Conservation (phyloP, 2,888 invertebrate species). For the Pollenia angustigena region DNA sequence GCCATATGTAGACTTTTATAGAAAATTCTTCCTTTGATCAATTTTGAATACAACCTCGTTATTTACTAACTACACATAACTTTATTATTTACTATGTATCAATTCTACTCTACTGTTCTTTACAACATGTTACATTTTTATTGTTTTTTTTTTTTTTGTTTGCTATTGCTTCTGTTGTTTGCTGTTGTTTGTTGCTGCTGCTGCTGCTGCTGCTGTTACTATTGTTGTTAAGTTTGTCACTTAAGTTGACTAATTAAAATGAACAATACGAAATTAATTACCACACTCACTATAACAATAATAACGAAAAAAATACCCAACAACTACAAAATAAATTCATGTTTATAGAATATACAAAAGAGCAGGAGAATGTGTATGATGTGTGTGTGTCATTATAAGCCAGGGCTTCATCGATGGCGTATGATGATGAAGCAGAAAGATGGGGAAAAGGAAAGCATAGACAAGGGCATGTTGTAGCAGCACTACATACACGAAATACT, state of each 20-base stretch:
- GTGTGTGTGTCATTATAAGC: slow-evolving; percentile 35
- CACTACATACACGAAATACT: slow-evolving; percentile 1
- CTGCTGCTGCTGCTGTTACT: slow-evolving; percentile 20
- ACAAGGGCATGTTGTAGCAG: slow-evolving; percentile 8
- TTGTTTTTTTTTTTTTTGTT: slow-evolving; percentile 47
- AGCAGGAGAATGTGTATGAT: slow-evolving; percentile 10
- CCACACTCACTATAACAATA: slow-evolving; percentile 69
- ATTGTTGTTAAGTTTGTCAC: slow-evolving; percentile 69
- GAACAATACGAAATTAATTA: slow-evolving; percentile 76
- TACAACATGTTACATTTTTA: slow-evolving; percentile 47
- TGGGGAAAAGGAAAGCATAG: not conserved
- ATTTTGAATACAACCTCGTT: not conserved
- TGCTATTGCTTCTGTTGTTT: not conserved
- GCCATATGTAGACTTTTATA: not conserved
- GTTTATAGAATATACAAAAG: slow-evolving; percentile 47
- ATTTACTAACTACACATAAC: not conserved
- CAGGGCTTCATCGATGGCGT: slow-evolving; percentile 46
- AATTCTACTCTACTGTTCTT: slow-evolving; percentile 15
- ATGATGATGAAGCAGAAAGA: not conserved
- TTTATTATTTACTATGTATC: slow-evolving; percentile 23
- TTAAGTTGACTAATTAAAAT: slow-evolving; percentile 75
- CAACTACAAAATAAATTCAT: slow-evolving; percentile 41
- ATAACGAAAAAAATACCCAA: slow-evolving; percentile 28
- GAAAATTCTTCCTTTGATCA: not conserved
- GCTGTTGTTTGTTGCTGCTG: slow-evolving; percentile 7